These are phyloP conservation scores for Aquatica leii DNA, from an alignment of 2,888 invertebrate species.

Conservation along the genomic window DNA sequence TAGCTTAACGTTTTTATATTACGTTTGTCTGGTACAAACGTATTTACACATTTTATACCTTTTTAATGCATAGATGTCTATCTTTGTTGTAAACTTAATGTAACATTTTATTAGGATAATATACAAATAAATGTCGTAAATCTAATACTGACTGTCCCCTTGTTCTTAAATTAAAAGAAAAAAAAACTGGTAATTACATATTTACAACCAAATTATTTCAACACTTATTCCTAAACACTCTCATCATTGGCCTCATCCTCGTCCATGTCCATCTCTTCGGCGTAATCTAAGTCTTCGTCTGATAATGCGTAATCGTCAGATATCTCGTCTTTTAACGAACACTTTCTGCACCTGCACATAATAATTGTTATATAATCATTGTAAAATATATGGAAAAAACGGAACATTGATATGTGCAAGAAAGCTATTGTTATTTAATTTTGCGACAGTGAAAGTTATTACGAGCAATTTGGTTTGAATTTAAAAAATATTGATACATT, in stretches of 20 bases:
- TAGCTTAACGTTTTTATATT: conserved; percentile 28
- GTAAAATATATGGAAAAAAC: too few species aligned
- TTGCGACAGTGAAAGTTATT: too few species aligned
- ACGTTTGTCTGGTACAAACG: conserved; percentile 45
- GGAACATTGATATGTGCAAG: too few species aligned
- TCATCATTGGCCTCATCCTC: conserved; percentile 51
- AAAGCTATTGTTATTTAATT: too few species aligned
- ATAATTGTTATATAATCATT: too few species aligned
- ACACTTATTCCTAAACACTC: conserved; percentile 22
- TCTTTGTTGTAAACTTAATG: conserved; percentile 15
- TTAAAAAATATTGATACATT: too few species aligned
- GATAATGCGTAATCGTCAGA: conserved; percentile 65
- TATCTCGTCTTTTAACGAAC: conserved; percentile 66
- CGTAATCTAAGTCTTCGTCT: conserved; percentile 71
- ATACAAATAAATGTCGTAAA: conserved; percentile 10
- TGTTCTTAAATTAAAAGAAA: neutral
- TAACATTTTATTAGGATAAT: conserved; percentile 13
- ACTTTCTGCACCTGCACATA: conserved; percentile 66
- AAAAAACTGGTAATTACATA: neutral
- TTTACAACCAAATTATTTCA: neutral
- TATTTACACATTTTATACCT: conserved; percentile 42
- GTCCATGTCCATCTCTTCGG: conserved; percentile 67
- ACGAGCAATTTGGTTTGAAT: too few species aligned
- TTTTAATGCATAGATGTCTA: conserved; percentile 26
- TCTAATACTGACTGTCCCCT: conserved; percentile 28